Evolutionary conservation across 2,888 invertebrate genomes (phyloP), one percentile per base, ranked within the genome.

Genomic region (Drosophila birchii): DNA sequence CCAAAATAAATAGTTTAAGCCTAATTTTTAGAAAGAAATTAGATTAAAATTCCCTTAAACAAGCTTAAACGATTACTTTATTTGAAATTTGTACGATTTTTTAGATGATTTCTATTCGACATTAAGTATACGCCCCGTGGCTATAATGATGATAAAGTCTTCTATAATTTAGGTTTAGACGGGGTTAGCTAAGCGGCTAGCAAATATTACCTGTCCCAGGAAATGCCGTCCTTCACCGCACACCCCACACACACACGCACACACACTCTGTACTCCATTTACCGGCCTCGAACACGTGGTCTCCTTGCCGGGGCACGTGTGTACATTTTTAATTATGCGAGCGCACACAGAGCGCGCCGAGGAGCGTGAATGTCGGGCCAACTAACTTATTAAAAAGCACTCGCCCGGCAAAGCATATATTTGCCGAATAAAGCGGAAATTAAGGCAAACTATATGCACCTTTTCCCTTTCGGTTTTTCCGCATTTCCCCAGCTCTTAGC

Each of bases 261-360:
- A 34, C 47, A 47, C 29, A n/a, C 47, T 3, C 12, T 12, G 18
- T 7, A 47, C 47, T 53, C 23, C 36, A 23, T 3, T 36, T 34
- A 20, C 34, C 20, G 51, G 18, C 59, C 55, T 57, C 32, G 47
- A 54, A 62, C 62, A 63, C 67, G 62, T 62, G 54, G 55, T 53
- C 55, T 39, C 45, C 29, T 16, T 36, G 71, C 41, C 57, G 57
- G 62, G 47, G 43, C 81, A 72, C 67, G 80, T 85, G 86, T 86
- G 83, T 76, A 83, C 80, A 75, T 75, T 84, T 86, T 84, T 86
- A 86, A 84, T 84, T 84, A 84, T 83, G 82, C 84, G 63, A 72
- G 60, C 73, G 76, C 75, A 77, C 74, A 59, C 62, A 56, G 51
- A 49, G 51, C 44, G 44, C 41, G 36, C 69, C 64, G 70, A 63